Base-by-base conservation (phyloP, 2,888 invertebrate genomes). In the Clitarchus hookeri region DNA sequence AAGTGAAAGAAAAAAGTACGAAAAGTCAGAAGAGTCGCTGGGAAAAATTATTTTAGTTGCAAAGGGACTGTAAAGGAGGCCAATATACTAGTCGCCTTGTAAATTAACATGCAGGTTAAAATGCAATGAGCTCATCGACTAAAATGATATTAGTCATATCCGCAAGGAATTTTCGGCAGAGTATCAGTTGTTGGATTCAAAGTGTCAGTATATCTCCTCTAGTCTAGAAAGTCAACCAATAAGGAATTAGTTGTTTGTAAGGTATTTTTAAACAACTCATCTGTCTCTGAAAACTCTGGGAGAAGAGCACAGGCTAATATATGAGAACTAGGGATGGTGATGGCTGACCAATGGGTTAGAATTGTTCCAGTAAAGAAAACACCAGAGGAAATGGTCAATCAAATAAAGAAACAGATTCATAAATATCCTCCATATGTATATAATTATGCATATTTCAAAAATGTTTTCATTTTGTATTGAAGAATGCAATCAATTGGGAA, bases 391-490 rank as follows among this genome's bases (percentile, higher is more conserved):
- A 54, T 48, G 6, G 12, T 48, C n/a, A 23, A 19, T 23, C 48
- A 84, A 26, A 84, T 84, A 26, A 84, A 44, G 12, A 26, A 48
- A 11, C 84, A 84, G 6, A 9, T 84, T 54, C 44, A 4, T 8
- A 53, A 48, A 6, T 84, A 53, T 84, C 84, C 48, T 44, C 53
- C 84, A 3, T 84, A 84, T 84, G 84, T 48, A 84, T 48, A 48
- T 16, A 53, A 84, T 25, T 84, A 84, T 19, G 8, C 8, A 84
- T 44, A 84, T 84, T 44, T 44, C 53, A 4, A 48, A 84, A 84
- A 84, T 84, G 84, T 84, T 48, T 48, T 44, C 84, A 53, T 44
- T 84, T 0, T 84, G 4, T 84, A 48, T 84, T 53, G 44, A 84
- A 54, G 44, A 26, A 44, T 84, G 84, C 48, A 44, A 44, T 2